Base-by-base conservation (phyloP, 1,140 invertebrate genomes). In the Dendrolimus punctatus region DNA sequence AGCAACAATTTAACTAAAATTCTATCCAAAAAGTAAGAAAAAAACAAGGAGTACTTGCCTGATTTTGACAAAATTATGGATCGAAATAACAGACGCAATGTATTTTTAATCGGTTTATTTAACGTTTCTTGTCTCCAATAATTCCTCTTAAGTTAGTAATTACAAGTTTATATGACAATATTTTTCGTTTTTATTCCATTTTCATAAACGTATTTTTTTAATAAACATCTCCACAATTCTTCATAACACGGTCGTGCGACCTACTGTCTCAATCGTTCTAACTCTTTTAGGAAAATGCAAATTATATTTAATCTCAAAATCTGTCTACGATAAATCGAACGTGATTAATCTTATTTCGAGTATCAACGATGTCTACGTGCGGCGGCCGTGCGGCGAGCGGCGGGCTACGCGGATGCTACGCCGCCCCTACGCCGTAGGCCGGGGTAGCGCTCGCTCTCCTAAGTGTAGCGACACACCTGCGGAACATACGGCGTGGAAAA, bases 101-200 rank as follows among this genome's bases (percentile, higher is more conserved):
- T 79, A 76, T 83, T 83, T 65, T 85, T 83, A 76, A 82, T 84
- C 72, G 76, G 80, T 84, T 85, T 85, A 85, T 85, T 85, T 82
- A 85, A 83, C 80, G 79, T 80, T 82, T 82, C 80, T 73, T 79
- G 75, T 73, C 76, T 80, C 79, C 79, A 83, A 85, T 85, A 85
- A 85, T 85, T 83, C 73, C 68, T 76, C 82, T 85, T 85, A 85
- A 77, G 71, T 81, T 82, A 85, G 73, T 85, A 86, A 86, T 86
- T 86, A 86, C 79, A 86, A 76, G 73, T 82, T 86, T 84, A 85
- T 82, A 76, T 80, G 80, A 81, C 79, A 85, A 83, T 85, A 82
- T 80, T 82, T 83, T 77, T 85, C 76, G 71, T 82, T 82, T 82
- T 83, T 83, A 83, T 81, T 78, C 71, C 74, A 80, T 84, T 85